A percentile compares a stretch with the other conserved stretches of the same genome.
Conservation (phyloP, 1,140 invertebrate genomes). For the Rhagoletis zephyria region DNA sequence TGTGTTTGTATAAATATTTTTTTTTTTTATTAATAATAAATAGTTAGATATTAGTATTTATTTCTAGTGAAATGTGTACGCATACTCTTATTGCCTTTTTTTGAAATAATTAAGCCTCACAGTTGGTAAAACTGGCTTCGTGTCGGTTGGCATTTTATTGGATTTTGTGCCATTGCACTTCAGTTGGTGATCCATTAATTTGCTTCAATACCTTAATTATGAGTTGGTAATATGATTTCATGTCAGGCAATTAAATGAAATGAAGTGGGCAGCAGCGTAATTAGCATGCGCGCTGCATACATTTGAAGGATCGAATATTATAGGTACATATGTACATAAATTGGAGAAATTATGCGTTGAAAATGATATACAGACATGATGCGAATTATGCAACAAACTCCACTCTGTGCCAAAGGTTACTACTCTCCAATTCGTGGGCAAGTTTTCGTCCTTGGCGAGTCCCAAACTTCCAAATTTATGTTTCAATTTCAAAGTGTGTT, state of each 20-base stretch:
- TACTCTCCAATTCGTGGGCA: too few species aligned
- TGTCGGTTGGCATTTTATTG: neutral
- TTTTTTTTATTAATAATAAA: neutral
- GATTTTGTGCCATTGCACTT: neutral
- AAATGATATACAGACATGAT: neutral
- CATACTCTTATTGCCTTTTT: neutral
- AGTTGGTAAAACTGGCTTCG: neutral
- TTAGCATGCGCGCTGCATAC: neutral
- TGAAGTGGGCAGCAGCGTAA: neutral
- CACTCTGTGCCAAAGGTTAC: too few species aligned
- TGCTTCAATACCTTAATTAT: constrained; percentile 3
- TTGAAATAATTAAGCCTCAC: neutral
- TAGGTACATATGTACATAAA: neutral
- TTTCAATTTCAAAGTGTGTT: too few species aligned
- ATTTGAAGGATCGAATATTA: neutral
- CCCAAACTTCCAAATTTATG: too few species aligned
- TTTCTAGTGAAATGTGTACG: neutral
- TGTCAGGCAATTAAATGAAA: constrained; percentile 6
- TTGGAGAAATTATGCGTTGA: neutral
- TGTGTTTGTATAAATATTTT: neutral
- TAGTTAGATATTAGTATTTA: neutral
- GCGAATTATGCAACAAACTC: too few species aligned
- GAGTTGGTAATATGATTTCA: neutral
- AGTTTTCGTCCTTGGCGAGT: too few species aligned
- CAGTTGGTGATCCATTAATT: constrained; percentile 21